Conservation (phyloP, 2,113 vertebrate genomes). For the Dromas ardeola region DNA sequence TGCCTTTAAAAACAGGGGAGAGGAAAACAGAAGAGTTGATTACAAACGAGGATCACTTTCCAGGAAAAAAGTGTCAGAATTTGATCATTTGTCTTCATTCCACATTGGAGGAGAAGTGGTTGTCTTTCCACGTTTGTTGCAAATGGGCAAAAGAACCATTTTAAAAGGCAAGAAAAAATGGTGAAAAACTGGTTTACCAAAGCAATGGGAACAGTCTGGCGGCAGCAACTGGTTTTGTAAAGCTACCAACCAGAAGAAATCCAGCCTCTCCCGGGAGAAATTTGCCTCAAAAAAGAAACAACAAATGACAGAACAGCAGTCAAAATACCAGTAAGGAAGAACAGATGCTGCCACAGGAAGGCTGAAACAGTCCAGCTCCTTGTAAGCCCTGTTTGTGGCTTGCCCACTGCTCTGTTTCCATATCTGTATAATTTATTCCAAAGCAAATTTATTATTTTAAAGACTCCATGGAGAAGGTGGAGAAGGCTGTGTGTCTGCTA, state of each 20-base stretch:
- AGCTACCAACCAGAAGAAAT: background rate
- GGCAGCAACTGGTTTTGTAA: background rate
- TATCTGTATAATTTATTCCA: slow-evolving; percentile 13
- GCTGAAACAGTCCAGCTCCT: background rate
- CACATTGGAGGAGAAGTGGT: background rate
- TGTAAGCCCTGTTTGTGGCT: background rate
- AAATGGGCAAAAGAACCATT: background rate
- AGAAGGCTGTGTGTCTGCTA: background rate
- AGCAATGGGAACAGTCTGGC: background rate
- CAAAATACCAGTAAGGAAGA: background rate
- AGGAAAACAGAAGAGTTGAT: background rate
- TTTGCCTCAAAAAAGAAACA: slow-evolving; percentile 8
- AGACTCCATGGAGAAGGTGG: background rate
- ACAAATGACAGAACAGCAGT: background rate
- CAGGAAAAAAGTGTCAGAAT: background rate
- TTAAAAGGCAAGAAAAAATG: background rate
- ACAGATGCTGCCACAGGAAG: background rate
- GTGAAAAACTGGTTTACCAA: background rate
- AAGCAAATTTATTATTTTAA: slow-evolving; percentile 20
- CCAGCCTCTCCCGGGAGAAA: background rate
- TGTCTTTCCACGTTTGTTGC: background rate
- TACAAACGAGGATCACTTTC: background rate
- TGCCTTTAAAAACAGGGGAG: background rate
- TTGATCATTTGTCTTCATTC: background rate
- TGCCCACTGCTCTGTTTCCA: background rate